phyloP scores from a whole-genome alignment of 2,888 invertebrate species.

The Formica aserva region DNA sequence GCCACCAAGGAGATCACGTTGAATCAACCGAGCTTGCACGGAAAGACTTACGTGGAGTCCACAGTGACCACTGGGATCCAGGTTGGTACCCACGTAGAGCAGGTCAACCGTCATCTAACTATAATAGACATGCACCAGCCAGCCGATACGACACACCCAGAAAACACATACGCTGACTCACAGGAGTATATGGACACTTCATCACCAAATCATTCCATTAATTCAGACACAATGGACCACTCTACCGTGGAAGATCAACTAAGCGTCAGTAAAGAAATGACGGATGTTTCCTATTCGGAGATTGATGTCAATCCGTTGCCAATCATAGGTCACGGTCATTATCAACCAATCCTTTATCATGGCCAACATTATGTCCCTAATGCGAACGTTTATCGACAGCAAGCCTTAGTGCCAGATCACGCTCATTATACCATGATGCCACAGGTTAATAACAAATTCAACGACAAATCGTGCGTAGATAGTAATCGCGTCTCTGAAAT shows the following conservation, averaged over 20 bases:
- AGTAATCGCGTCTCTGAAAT: conserved; percentile 52
- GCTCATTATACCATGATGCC: conserved; percentile 74
- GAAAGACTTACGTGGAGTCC: conserved; percentile 84
- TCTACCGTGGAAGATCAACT: conserved; percentile 78
- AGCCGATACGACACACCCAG: conserved; percentile 85
- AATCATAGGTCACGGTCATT: conserved; percentile 77
- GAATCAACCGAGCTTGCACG: conserved; percentile 79
- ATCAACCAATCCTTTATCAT: conserved; percentile 80
- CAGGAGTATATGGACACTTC: conserved; percentile 84
- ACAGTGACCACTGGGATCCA: conserved; percentile 85
- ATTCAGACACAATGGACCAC: conserved; percentile 83
- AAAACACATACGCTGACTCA: conserved; percentile 84
- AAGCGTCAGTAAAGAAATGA: conserved; percentile 73
- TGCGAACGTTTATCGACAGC: conserved; percentile 79
- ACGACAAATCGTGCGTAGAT: conserved; percentile 55
- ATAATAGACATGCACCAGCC: conserved; percentile 84
- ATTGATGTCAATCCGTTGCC: conserved; percentile 74
- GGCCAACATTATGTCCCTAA: conserved; percentile 77
- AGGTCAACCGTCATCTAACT: conserved; percentile 83
- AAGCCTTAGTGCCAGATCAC: conserved; percentile 77
- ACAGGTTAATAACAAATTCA: conserved; percentile 60
- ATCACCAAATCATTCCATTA: conserved; percentile 84
- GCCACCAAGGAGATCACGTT: conserved; percentile 81
- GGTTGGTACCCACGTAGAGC: conserved; percentile 85
- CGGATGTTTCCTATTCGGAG: conserved; percentile 72